Evolutionary conservation across 2,113 vertebrate species (phyloP).

Genomic region (Apistogramma diplotaenia): DNA sequence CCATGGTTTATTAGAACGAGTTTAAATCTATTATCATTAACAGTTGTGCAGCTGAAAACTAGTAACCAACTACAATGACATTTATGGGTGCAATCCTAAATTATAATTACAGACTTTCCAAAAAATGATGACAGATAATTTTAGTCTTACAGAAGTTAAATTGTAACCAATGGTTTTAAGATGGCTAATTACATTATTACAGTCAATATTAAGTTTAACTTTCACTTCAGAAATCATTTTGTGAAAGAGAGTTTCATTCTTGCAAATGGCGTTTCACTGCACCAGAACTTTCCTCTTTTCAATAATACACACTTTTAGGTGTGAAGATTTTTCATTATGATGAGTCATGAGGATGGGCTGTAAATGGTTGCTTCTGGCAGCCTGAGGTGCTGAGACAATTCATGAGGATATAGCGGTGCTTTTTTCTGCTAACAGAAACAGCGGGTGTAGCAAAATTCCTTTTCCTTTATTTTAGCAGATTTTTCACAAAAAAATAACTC

Average conservation of each 20-base stretch:
- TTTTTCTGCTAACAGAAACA: conserved; percentile 44
- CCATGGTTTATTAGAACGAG: neutral
- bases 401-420: conserved; percentile 25
- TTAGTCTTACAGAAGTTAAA: neutral
- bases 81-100: neutral
- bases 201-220: neutral
- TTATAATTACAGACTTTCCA: conserved; percentile 4
- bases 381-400: conserved; percentile 55
- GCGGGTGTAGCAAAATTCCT: conserved; percentile 36
- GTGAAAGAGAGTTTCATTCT: conserved; percentile 10
- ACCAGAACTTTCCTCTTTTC: conserved; percentile 42
- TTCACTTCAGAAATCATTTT: conserved; percentile 13
- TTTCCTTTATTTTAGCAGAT: conserved; percentile 38
- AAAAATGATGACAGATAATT: conserved; percentile 11
- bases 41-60: neutral
- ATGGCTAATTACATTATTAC: conserved; percentile 9
- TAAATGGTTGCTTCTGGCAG: conserved; percentile 50
- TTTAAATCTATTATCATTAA: neutral
- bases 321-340: conserved; percentile 59
- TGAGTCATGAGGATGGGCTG: conserved; percentile 57
- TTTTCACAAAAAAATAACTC: neutral
- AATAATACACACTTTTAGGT: conserved; percentile 25
- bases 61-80: neutral
- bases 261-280: conserved; percentile 14
- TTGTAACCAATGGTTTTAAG: neutral